Conservation (phyloP, 2,888 invertebrate genomes). For the Lamellibrachia satsuma region DNA sequence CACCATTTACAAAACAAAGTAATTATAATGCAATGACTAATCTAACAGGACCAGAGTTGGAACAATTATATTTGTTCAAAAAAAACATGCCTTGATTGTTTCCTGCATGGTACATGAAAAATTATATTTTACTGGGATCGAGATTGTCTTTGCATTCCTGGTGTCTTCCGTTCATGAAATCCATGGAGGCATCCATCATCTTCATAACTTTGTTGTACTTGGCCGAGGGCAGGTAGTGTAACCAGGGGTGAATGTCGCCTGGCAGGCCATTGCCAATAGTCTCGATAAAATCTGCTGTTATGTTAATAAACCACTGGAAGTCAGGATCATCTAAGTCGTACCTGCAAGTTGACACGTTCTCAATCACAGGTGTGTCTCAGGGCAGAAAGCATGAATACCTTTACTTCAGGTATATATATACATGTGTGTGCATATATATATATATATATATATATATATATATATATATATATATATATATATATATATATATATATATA, state of each 20-base stretch:
- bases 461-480: too few relatives aligned
- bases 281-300: conserved; percentile 22
- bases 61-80: not conserved
- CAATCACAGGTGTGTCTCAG: not conserved
- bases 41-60: too few relatives aligned
- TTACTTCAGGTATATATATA: too few relatives aligned
- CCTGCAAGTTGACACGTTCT: not conserved
- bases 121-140: not conserved
- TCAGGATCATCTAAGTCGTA: conserved; percentile 20
- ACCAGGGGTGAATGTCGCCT: conserved; percentile 23
- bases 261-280: not conserved
- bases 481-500: too few relatives aligned
- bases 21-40: too few relatives aligned
- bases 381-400: too few relatives aligned
- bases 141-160: conserved; percentile 24
- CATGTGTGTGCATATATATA: too few relatives aligned
- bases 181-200: not conserved
- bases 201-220: not conserved
- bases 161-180: not conserved
- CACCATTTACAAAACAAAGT: too few relatives aligned
- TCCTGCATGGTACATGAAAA: not conserved
- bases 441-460: too few relatives aligned
- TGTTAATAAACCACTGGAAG: conserved; percentile 18
- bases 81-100: not conserved
- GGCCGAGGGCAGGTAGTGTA: conserved; percentile 8